Base-by-base conservation (phyloP, 2,113 vertebrate species). In the Rhegmatorhina hoffmannsi region DNA sequence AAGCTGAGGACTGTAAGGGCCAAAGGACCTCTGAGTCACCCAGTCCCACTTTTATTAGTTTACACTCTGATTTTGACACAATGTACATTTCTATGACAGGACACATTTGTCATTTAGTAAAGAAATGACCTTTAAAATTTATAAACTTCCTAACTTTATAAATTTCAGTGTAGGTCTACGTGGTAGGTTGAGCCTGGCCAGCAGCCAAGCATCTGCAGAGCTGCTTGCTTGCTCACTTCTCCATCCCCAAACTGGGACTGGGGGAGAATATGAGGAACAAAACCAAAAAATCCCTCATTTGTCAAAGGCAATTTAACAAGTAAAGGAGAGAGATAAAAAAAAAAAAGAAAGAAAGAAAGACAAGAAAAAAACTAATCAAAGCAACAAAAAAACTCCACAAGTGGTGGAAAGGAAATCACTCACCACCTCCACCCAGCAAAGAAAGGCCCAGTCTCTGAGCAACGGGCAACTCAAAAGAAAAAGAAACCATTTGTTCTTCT, bases 301-400 rank as follows among this genome's bases (percentile, higher is more conserved):
- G 0, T 49, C 44, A 38, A 72, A 64, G n/a, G n/a, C 7, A 80
- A 34, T 73, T 52, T 50, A 63, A 21, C 3, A n/a, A 12, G 12
- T 59, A 15, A 36, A 66, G 59, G 26, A 59, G 31, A 50, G 50
- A 38, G 47, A 7, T 3, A 3, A 36, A 18, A 36, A 13, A 5
- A 38, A 38, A 40, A 53, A 52, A 13, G 23, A 38, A 40, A n/a
- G n/a, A 17, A 26, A 10, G 38, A 33, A 7, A 47, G 21, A 38
- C 2, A n/a, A 23, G 20, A 47, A 15, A 18, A 9, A 29, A 34
- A 53, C 1, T 2, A 4, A 55, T 16, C 5, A 50, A 67, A 60
- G 40, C 10, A 18, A 23, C 10, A 16, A 18, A 36, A 14, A 11
- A 5, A 0, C 1, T 11, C 17, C 40, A 38, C 13, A 50, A 23